These are phyloP conservation scores for Falco columbarius DNA, from an alignment of 2,797 vertebrate species.

Conservation along the genomic window DNA sequence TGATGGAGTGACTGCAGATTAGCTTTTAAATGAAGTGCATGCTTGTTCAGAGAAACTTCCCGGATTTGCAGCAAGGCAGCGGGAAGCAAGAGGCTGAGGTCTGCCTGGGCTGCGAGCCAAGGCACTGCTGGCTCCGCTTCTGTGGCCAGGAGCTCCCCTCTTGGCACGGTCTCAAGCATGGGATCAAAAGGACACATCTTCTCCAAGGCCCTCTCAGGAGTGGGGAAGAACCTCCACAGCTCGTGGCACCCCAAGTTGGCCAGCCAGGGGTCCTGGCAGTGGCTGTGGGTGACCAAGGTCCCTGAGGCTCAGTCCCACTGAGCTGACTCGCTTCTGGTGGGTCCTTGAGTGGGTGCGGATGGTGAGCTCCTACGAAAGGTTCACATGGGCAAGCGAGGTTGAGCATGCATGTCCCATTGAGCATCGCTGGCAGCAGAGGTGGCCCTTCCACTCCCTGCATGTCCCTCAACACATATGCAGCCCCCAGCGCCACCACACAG, in stretches of 20 bases:
- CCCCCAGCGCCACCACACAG: fast-evolving
- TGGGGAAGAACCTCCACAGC: fast-evolving
- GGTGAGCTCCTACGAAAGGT: neutral
- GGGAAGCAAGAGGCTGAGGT: neutral
- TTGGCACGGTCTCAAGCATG: neutral
- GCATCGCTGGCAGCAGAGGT: fast-evolving
- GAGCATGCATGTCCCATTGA: neutral
- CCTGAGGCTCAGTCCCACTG: neutral
- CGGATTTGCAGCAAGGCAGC: neutral
- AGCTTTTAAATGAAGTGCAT: neutral
- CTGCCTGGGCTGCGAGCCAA: neutral
- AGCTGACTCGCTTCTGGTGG: neutral
- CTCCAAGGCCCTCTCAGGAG: neutral
- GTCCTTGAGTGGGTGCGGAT: neutral
- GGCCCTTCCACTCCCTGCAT: neutral
- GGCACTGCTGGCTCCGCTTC: neutral
- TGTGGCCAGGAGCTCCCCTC: neutral
- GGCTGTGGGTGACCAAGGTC: neutral
- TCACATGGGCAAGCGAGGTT: neutral
- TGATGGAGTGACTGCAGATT: constrained; percentile 55
- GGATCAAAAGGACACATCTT: neutral
- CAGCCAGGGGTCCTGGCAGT: neutral
- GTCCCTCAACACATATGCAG: fast-evolving
- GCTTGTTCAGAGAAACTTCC: neutral
- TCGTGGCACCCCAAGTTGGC: neutral